phyloP scores from a whole-genome alignment of 2,888 invertebrate species.

The Eupithecia dodoneata region DNA sequence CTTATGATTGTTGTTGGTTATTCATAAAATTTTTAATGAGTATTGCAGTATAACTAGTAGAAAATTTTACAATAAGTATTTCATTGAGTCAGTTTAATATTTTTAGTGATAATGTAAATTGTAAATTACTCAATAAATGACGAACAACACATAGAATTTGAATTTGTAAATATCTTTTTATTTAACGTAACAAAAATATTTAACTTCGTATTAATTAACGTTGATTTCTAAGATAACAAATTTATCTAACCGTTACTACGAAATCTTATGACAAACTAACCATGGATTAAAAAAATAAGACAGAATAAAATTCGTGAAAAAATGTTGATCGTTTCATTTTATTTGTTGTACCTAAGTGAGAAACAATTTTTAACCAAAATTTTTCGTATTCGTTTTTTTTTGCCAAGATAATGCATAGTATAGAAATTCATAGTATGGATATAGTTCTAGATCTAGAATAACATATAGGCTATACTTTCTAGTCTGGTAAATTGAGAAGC shows the following conservation, averaged over 20 bases:
- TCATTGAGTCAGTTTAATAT: slow-evolving; percentile 7
- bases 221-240: slow-evolving; percentile 71
- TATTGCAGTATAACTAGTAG: slow-evolving; percentile 2
- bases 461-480: too few relatives aligned
- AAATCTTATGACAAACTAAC: slow-evolving; percentile 81
- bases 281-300: slow-evolving; percentile 73
- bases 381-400: neutral
- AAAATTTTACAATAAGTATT: neutral
- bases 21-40: neutral
- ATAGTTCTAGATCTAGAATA: too few relatives aligned
- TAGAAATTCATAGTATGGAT: too few relatives aligned
- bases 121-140: slow-evolving; percentile 10
- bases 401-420: too few relatives aligned
- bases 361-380: neutral
- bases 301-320: slow-evolving; percentile 76
- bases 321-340: slow-evolving; percentile 42
- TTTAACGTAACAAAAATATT: slow-evolving; percentile 53
- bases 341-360: neutral
- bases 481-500: too few relatives aligned
- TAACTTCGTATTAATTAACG: slow-evolving; percentile 58
- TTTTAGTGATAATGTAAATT: slow-evolving; percentile 11
- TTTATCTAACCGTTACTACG: slow-evolving; percentile 78
- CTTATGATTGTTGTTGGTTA: slow-evolving; percentile 10
- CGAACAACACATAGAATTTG: slow-evolving; percentile 10
- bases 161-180: slow-evolving; percentile 46